Evolutionary conservation across 2,888 invertebrate genomes (phyloP).

Genomic region (Acronicta leporina): DNA sequence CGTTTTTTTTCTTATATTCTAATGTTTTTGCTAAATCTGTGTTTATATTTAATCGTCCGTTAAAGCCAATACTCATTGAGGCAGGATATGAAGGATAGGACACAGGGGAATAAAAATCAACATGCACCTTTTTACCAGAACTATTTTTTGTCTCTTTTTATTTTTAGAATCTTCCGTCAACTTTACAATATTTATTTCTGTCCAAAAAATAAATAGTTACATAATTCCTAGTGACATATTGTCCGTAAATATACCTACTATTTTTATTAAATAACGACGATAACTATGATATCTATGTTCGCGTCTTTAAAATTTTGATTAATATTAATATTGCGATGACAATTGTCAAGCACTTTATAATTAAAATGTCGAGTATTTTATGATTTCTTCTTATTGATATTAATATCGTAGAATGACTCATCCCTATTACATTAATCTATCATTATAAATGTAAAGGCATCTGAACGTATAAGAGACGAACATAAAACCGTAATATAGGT

Average conservation of each 20-base stretch:
- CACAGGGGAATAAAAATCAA: conserved; percentile 74
- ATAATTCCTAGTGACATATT: conserved; percentile 70
- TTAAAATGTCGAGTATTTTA: conserved; percentile 48
- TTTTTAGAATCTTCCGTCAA: conserved; percentile 68
- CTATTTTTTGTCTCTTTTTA: conserved; percentile 69
- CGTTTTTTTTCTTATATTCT: no score
- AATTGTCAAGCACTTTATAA: conserved; percentile 45
- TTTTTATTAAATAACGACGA: conserved; percentile 75
- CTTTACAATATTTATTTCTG: conserved; percentile 72
- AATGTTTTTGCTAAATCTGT: no score
- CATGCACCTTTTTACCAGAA: conserved; percentile 81
- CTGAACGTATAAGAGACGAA: conserved; percentile 60
- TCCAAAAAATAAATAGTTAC: conserved; percentile 73
- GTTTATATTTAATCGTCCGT: conserved; percentile 17
- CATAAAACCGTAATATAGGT: conserved; percentile 57
- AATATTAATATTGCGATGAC: conserved; percentile 39
- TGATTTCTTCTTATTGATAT: conserved; percentile 40
- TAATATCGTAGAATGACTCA: conserved; percentile 39
- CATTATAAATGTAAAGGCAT: conserved; percentile 60
- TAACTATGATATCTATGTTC: conserved; percentile 65
- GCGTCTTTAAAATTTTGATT: conserved; percentile 70
- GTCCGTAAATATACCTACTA: conserved; percentile 72
- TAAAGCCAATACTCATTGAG: conserved; percentile 67
- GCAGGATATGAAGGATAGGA: conserved; percentile 51
- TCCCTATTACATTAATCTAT: conserved; percentile 35